These are phyloP conservation scores for Aphidius colemani DNA, from an alignment of 2,888 invertebrate species.

Conservation along the genomic window DNA sequence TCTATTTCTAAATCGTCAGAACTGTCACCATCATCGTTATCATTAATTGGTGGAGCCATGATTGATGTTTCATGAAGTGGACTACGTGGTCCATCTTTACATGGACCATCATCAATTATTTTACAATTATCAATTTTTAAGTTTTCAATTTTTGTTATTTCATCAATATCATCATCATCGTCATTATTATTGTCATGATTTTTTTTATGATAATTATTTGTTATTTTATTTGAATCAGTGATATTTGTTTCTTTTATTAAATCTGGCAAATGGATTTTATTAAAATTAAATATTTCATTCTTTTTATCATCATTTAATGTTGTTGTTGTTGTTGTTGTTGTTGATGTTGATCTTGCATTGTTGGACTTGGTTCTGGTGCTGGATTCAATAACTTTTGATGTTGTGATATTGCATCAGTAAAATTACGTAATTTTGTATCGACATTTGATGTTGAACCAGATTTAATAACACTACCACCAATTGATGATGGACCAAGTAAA, in stretches of 20 bases:
- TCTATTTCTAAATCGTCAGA: conserved; percentile 62
- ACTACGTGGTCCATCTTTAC: conserved; percentile 64
- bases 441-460: conserved; percentile 83
- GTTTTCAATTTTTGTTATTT: conserved; percentile 37
- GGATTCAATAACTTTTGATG: conserved; percentile 86
- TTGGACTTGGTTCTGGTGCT: conserved; percentile 71
- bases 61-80: conserved; percentile 70
- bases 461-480: conserved; percentile 74
- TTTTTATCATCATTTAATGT: conserved; percentile 23
- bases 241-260: conserved; percentile 54
- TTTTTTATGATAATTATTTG: conserved; percentile 42
- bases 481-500: conserved; percentile 73
- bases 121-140: conserved; percentile 33
- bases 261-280: conserved; percentile 49
- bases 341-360: conserved; percentile 66
- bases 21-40: conserved; percentile 36
- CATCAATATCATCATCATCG: conserved; percentile 31
- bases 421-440: conserved; percentile 82
- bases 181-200: conserved; percentile 11
- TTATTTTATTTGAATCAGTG: conserved; percentile 52
- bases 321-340: conserved; percentile 21
- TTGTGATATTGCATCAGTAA: conserved; percentile 84
- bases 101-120: conserved; percentile 39
- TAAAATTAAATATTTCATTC: conserved; percentile 4
- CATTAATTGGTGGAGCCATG: conserved; percentile 66